These are phyloP conservation scores for Tupiocoris notatus DNA, from an alignment of 2,888 invertebrate genomes.

Conservation along the genomic window DNA sequence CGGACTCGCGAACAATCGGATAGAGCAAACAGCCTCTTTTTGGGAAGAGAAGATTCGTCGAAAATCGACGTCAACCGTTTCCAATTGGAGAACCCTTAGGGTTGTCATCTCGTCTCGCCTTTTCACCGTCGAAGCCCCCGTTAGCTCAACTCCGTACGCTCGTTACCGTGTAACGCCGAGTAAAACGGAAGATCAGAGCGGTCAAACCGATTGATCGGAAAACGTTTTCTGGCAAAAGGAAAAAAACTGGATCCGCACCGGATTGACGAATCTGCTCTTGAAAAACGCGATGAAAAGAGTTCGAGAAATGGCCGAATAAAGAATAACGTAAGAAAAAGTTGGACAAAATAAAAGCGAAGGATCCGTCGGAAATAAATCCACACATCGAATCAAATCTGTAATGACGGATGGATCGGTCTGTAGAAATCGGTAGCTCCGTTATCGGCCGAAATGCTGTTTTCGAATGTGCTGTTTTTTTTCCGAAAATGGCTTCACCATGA, in stretches of 20 bases:
- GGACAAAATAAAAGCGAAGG: conserved; percentile 3
- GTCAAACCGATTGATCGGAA: neutral
- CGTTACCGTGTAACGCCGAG: neutral
- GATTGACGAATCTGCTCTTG: neutral
- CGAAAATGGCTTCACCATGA: no score
- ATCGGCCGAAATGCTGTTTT: neutral
- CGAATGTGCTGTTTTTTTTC: neutral
- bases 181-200: neutral
- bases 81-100: conserved; percentile 24
- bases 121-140: neutral
- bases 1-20: conserved; percentile 33
- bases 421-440: neutral
- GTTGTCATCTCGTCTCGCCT: conserved; percentile 37
- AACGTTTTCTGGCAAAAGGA: neutral
- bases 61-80: conserved; percentile 31
- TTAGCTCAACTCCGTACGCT: no score
- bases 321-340: neutral
- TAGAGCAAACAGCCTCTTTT: conserved; percentile 34
- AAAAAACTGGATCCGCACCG: no score
- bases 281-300: neutral
- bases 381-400: conserved; percentile 43
- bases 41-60: conserved; percentile 14
- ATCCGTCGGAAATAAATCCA: conserved; percentile 41
- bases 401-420: conserved; percentile 30
- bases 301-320: neutral